A percentile compares a stretch with the other conserved stretches of the same genome.
phyloP scores from a whole-genome alignment of 92 coral and sea anemone species.

The Parazoanthus swiftii region DNA sequence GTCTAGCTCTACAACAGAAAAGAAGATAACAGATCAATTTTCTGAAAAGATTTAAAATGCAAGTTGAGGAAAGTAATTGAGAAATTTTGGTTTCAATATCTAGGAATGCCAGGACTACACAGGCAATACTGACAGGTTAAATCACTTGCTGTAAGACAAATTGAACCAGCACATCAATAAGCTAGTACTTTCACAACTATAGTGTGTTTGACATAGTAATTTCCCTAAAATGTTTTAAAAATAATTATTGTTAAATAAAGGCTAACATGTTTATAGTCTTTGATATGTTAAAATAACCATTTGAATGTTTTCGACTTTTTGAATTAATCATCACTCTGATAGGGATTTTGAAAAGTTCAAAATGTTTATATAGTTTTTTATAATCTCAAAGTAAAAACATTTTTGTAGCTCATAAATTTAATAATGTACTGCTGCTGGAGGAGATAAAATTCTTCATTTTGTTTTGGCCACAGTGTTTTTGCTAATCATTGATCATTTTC shows the following conservation, averaged over 20 bases:
- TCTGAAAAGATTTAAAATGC: conserved; percentile 3
- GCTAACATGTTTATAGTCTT: conserved; percentile 9
- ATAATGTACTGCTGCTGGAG: conserved; percentile 4
- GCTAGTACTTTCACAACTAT: conserved; percentile 2
- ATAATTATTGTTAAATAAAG: conserved; percentile 12
- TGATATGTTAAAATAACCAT: conserved; percentile 10
- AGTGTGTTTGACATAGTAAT: conserved; percentile 12
- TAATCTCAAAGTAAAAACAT: conserved; percentile 13
- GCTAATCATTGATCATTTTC: conserved; percentile 15
- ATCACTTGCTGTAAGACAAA: background rate
- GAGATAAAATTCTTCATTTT: background rate
- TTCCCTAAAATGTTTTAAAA: conserved; percentile 10
- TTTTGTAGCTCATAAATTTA: conserved; percentile 9
- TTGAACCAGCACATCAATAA: conserved; percentile 9
- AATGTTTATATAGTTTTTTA: conserved; percentile 10
- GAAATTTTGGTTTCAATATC: conserved; percentile 5
- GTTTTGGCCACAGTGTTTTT: background rate
- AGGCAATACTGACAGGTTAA: background rate
- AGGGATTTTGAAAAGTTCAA: conserved; percentile 1
- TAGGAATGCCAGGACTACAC: background rate
- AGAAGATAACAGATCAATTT: conserved; percentile 5
- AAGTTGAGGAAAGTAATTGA: conserved; percentile 15
- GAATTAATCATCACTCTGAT: conserved; percentile 12
- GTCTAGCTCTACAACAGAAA: conserved; percentile 8
- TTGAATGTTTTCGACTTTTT: conserved; percentile 7